phyloP scores from a whole-genome alignment of 2,113 vertebrate species.

The Cynocephalus volans region DNA sequence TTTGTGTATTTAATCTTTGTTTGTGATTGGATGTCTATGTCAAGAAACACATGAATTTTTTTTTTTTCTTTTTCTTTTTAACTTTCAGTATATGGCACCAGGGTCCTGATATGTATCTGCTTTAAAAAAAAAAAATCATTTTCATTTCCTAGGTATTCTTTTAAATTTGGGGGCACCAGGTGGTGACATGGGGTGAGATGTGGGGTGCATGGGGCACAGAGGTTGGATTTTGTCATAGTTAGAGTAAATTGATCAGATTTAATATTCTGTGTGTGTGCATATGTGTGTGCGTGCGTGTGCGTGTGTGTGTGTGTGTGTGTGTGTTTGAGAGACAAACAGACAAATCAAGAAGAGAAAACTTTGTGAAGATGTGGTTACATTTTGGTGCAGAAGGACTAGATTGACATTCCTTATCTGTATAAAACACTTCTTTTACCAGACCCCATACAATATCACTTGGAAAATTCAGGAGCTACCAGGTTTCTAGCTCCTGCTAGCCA shows the following conservation, averaged over 20 bases:
- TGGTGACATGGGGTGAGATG: conserved; percentile 66
- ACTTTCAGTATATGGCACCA: not conserved
- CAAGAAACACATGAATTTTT: not conserved
- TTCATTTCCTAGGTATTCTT: conserved; percentile 55
- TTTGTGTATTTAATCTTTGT: conserved; percentile 2
- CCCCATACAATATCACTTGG: not conserved
- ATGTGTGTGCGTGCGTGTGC: not conserved
- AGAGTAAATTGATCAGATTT: not conserved
- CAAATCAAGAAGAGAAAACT: not conserved
- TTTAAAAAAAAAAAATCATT: not conserved
- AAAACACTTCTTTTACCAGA: not conserved
- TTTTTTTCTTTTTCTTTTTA: not conserved
- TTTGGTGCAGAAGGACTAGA: conserved; percentile 35
- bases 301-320: not conserved
- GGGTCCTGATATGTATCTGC: not conserved
- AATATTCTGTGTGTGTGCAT: not conserved
- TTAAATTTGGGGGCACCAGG: conserved; percentile 74
- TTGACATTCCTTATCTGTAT: not conserved
- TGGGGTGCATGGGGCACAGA: conserved; percentile 9
- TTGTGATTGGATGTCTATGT: not conserved
- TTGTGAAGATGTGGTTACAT: not conserved
- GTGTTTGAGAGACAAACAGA: not conserved
- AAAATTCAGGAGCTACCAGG: not conserved
- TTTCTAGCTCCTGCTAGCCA: not conserved
- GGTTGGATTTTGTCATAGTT: not conserved